Evolutionary conservation across 2,888 invertebrate genomes (phyloP).

Genomic region (Heliconius ismenius): DNA sequence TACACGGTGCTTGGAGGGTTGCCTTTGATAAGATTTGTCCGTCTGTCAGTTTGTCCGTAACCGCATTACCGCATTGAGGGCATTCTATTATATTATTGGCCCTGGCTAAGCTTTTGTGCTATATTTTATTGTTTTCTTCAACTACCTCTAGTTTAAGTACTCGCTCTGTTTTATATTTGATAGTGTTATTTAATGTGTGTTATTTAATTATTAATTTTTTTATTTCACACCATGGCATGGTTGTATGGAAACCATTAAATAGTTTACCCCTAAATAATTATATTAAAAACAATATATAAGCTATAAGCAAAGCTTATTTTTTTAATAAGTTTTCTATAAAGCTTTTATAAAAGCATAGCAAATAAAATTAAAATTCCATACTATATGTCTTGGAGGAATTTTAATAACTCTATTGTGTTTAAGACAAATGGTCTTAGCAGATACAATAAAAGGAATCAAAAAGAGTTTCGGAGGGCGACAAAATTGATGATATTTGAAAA

Average conservation of each 20-base stretch:
- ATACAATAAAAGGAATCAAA: constrained; percentile 11
- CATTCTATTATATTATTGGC: constrained; percentile 24
- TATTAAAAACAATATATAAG: too few relatives aligned
- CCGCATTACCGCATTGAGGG: constrained; percentile 27
- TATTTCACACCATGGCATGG: neutral
- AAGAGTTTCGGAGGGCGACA: neutral
- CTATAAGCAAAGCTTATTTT: neutral
- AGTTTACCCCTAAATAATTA: too few relatives aligned
- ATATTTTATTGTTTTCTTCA: constrained; percentile 25
- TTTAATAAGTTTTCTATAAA: neutral
- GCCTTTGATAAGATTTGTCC: constrained; percentile 28
- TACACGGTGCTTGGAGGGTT: constrained; percentile 6
- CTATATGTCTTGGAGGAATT: constrained; percentile 13
- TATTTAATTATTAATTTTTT: neutral
- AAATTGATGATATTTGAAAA: constrained; percentile 16
- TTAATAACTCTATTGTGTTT: constrained; percentile 33
- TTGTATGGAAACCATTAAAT: too few relatives aligned
- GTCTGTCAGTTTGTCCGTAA: constrained; percentile 26
- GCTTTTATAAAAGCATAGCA: constrained; percentile 12
- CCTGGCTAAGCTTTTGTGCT: constrained; percentile 26
- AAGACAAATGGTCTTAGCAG: neutral
- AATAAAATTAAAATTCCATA: constrained; percentile 30
- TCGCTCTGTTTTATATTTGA: neutral
- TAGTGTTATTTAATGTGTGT: too few relatives aligned
- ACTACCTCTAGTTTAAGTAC: neutral